Conservation (phyloP, 1,140 invertebrate genomes). For the Neodiprion lecontei region DNA sequence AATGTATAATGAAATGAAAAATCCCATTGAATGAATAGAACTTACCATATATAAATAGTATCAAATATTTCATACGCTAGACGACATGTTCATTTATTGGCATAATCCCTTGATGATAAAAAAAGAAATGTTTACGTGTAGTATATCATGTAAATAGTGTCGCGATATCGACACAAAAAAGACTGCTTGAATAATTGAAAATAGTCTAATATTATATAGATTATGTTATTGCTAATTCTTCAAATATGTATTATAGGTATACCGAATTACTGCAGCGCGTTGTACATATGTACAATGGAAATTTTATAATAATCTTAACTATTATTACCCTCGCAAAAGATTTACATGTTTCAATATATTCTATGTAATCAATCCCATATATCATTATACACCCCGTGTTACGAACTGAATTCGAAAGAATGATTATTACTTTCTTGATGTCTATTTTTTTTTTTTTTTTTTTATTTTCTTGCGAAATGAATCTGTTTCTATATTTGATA, state of each 20-base stretch:
- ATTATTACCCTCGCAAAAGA: no score
- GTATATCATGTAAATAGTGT: neutral
- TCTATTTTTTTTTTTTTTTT: constrained; percentile 27
- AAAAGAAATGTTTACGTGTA: neutral
- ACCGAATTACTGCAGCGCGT: neutral
- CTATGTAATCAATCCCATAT: no score
- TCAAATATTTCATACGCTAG: no score
- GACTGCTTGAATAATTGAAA: neutral
- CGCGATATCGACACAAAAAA: neutral
- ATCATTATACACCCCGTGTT: no score
- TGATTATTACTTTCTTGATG: no score
- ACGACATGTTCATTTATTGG: no score
- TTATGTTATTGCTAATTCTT: no score
- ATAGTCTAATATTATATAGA: neutral
- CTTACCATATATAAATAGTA: no score
- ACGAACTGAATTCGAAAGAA: neutral
- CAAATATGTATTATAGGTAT: neutral
- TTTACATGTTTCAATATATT: no score
- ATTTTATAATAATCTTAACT: no score
- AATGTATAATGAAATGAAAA: no score
- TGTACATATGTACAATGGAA: neutral
- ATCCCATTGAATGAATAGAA: no score
- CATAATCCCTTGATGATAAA: neutral
- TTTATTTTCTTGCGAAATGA: constrained; percentile 16
- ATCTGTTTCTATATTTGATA: constrained; percentile 34